These are phyloP conservation scores for Callyntrura sp. DNA, from an alignment of 2,888 invertebrate genomes.

Conservation along the genomic window DNA sequence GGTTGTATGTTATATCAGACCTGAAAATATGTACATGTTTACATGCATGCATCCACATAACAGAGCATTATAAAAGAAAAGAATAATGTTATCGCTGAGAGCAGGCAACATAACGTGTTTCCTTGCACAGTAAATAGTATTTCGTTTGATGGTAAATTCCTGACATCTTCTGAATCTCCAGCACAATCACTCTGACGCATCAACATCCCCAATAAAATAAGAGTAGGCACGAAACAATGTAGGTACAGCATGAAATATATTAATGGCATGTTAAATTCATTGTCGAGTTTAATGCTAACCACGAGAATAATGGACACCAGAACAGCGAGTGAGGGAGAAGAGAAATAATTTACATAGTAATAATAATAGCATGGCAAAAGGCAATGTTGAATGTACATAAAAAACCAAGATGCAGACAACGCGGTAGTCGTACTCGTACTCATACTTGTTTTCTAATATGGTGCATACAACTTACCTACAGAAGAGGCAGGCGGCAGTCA, in stretches of 20 bases:
- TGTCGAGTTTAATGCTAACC: conserved; percentile 64
- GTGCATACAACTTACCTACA: conserved; percentile 12
- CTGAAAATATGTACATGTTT: too few relatives aligned
- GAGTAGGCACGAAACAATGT: conserved; percentile 7
- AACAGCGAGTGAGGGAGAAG: conserved; percentile 12
- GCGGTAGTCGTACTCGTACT: conserved; percentile 30
- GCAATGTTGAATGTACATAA: conserved; percentile 21
- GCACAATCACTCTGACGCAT: conserved; percentile 47
- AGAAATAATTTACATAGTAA: conserved; percentile 19
- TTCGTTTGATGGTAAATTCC: conserved; percentile 46
- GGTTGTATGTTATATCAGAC: too few relatives aligned
- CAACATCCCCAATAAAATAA: conserved; percentile 26
- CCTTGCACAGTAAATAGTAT: not conserved
- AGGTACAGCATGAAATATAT: conserved; percentile 15
- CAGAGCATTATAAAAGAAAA: too few relatives aligned
- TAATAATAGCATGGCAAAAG: not conserved
- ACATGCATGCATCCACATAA: too few relatives aligned
- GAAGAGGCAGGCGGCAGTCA: conserved; percentile 25
- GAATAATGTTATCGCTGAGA: too few relatives aligned
- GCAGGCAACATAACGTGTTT: too few relatives aligned
- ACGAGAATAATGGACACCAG: conserved; percentile 43
- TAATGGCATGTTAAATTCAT: conserved; percentile 65
- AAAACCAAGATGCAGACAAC: conserved; percentile 48
- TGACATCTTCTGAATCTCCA: conserved; percentile 52
- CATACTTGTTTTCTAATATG: conserved; percentile 46